Percentiles rank a stretch among this genome's conserved stretches.
phyloP scores from a whole-genome alignment of 2,888 invertebrate species.

The Chrysolina oricalcia region DNA sequence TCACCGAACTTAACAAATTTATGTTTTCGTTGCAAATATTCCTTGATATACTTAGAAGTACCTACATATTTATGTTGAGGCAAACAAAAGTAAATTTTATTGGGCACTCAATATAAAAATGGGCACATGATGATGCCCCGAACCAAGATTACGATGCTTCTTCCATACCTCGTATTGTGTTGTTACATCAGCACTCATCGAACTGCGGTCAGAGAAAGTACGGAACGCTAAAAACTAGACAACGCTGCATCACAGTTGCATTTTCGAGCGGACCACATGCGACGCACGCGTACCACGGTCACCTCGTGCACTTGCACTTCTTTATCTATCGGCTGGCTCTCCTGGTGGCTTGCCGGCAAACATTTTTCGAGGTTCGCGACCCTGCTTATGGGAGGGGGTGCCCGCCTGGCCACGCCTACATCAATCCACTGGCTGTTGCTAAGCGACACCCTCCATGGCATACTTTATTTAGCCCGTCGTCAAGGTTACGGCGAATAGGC shows the following conservation, averaged over 20 bases:
- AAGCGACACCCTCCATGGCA: conserved; percentile 62
- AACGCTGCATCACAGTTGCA: conserved; percentile 38
- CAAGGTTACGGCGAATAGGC: conserved; percentile 60
- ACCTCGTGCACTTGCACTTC: conserved; percentile 46
- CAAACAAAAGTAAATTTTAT: no score
- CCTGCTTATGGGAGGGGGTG: conserved; percentile 55
- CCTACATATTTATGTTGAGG: no score
- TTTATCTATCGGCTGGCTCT: conserved; percentile 48
- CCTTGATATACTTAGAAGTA: no score
- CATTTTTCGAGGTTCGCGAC: conserved; percentile 49
- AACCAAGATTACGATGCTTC: no score
- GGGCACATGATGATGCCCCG: no score
- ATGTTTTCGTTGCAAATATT: no score
- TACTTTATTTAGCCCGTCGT: conserved; percentile 62
- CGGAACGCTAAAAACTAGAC: neutral
- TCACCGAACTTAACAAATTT: no score
- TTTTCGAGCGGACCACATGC: conserved; percentile 34
- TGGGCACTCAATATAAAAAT: no score
- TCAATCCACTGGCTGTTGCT: conserved; percentile 61
- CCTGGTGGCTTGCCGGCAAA: conserved; percentile 41
- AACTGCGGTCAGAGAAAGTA: neutral
- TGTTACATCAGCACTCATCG: no score
- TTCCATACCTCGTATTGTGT: no score
- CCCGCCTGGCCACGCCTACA: conserved; percentile 56
- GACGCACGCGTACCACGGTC: conserved; percentile 34